Evolutionary conservation across 2,797 vertebrate genomes (phyloP).

Genomic region (Amphiprion clarkii): DNA sequence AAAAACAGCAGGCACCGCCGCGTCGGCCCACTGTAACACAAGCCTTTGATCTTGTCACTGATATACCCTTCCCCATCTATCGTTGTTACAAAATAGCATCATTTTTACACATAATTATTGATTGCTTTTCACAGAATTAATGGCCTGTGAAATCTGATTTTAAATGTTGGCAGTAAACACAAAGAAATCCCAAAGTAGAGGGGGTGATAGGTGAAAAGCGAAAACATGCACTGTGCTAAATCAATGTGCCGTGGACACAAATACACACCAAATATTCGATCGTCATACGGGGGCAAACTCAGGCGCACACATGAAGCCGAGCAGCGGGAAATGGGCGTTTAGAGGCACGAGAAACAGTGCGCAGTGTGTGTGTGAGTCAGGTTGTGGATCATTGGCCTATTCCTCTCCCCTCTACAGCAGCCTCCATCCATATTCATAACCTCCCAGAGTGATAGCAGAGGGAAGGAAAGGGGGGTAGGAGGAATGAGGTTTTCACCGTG

Average conservation of each 20-base stretch:
- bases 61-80: conserved; percentile 43
- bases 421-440: conserved; percentile 79
- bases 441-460: conserved; percentile 60
- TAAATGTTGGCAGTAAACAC: conserved; percentile 35
- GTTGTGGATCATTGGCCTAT: conserved; percentile 54
- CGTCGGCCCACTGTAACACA: conserved; percentile 51
- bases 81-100: conserved; percentile 57
- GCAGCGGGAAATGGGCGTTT: conserved; percentile 41
- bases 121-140: conserved; percentile 56
- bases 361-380: conserved; percentile 17
- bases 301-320: conserved; percentile 38
- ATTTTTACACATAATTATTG: conserved; percentile 55
- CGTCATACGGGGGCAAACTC: conserved; percentile 29
- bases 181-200: conserved; percentile 11
- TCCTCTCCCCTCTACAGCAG: conserved; percentile 67
- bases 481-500: conserved; percentile 39
- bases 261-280: conserved; percentile 43
- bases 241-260: conserved; percentile 32
- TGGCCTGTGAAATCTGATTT: conserved; percentile 62
- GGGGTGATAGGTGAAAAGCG: conserved; percentile 25
- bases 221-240: conserved; percentile 36
- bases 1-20: conserved; percentile 42
- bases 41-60: conserved; percentile 44
- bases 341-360: conserved; percentile 31
- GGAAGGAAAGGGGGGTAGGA: conserved; percentile 27